Base-by-base conservation (phyloP, 2,797 vertebrate species). In the Eulemur rubriventer region DNA sequence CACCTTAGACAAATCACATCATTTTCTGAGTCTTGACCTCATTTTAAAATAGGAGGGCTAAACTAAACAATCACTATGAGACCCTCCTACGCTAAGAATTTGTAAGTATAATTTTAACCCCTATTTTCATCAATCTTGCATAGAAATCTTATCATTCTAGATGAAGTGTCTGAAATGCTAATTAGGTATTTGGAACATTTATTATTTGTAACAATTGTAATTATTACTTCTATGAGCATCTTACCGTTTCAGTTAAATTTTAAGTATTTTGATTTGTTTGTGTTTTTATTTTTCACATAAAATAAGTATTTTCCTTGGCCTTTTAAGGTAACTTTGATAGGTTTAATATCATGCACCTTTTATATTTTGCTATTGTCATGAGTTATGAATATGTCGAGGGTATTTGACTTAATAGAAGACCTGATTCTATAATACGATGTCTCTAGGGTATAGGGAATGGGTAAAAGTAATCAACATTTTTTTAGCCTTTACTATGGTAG, bases 31-130 rank as follows among this genome's bases (percentile, higher is more conserved):
- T 75, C 28, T 92, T 65, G 9, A 87, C 14, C 11, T 90, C 43
- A 63, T 65, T 95, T 88, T 78, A 55, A 92, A 97, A 76, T 67
- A 26, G 18, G 30, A 81, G 24, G 13, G 4, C 89, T 81, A 81
- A 93, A 87, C 6, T 79, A 57, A 91, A 78, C 79, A 91, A 50
- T 90, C 12, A n/a, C 46, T 80, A 59, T 69, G 43, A 94, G 1
- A 6, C 17, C 17, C 7, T 50, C 13, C 26, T 76, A 43, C 4
- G 52, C 33, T 43, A 82, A 81, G 24, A 83, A 84, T 80, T 43
- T 94, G 7, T 78, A 87, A 90, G 67, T 69, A 57, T 63, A 96
- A 92, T 85, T 94, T 93, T 93, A 95, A 91, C 12, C 6, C 16
- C 38, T 88, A 57, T 67, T 96, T 78, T 95, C 10, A 92, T 69